Percentiles rank a stretch among this genome's conserved stretches.
These are phyloP conservation scores for Chroicocephalus ridibundus DNA, from an alignment of 2,113 vertebrate genomes.

Conservation along the genomic window DNA sequence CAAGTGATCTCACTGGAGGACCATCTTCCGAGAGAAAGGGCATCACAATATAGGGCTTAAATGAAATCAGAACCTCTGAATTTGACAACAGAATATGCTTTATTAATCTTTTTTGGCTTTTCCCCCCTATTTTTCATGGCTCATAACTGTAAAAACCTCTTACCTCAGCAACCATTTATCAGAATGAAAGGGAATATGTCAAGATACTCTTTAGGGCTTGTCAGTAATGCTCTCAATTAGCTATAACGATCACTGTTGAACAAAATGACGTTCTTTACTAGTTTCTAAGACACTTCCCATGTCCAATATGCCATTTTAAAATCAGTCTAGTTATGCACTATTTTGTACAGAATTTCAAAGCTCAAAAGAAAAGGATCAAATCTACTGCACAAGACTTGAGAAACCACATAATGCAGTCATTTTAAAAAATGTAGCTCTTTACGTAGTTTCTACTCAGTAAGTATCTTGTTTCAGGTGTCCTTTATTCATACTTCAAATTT, in stretches of 20 bases:
- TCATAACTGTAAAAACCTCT: not conserved
- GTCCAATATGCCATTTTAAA: not conserved
- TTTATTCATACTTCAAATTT: slow-evolving; percentile 48
- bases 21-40: not conserved
- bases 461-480: slow-evolving; percentile 17
- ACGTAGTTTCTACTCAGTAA: not conserved
- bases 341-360: slow-evolving; percentile 25
- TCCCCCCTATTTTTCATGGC: not conserved
- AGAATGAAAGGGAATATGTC: not conserved
- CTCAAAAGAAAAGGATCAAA: not conserved
- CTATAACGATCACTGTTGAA: not conserved
- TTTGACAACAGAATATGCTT: not conserved
- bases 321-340: not conserved
- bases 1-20: not conserved
- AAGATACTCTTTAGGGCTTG: not conserved
- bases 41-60: not conserved
- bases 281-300: not conserved
- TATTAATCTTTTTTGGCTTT: not conserved
- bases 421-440: slow-evolving; percentile 23
- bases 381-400: not conserved
- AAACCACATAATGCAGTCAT: not conserved
- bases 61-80: not conserved
- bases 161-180: not conserved
- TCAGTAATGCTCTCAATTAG: not conserved
- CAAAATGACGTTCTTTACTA: not conserved